Percentiles rank a stretch among this genome's conserved stretches.
Evolutionary conservation across 1,140 invertebrate species (phyloP).

Genomic region (Theocolax elegans): DNA sequence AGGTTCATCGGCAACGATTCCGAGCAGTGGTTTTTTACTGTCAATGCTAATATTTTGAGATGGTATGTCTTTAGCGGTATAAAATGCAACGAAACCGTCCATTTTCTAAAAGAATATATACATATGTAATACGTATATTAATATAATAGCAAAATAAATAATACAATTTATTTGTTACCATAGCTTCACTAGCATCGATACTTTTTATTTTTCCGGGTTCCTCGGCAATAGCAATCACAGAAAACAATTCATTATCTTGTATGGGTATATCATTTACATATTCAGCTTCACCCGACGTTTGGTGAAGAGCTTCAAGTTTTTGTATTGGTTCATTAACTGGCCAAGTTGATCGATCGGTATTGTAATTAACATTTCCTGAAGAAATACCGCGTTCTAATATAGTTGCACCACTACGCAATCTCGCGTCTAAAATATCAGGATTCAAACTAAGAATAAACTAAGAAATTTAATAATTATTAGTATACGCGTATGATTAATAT

Average conservation of each 20-base stretch:
- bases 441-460: constrained; percentile 70
- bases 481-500: not conserved
- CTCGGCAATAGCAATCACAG: constrained; percentile 72
- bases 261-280: constrained; percentile 73
- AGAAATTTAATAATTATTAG: constrained; percentile 37
- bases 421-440: constrained; percentile 56
- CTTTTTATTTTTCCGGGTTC: constrained; percentile 69
- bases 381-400: constrained; percentile 72
- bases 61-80: constrained; percentile 79
- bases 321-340: constrained; percentile 79
- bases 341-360: constrained; percentile 75
- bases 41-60: too few species aligned
- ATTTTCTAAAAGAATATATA: constrained; percentile 64
- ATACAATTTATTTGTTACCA: constrained; percentile 62
- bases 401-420: constrained; percentile 57
- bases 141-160: not conserved
- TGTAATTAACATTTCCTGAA: constrained; percentile 75
- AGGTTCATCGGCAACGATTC: too few species aligned
- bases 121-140: too few species aligned
- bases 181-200: constrained; percentile 70
- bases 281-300: constrained; percentile 77
- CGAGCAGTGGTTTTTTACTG: too few species aligned
- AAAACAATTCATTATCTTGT: constrained; percentile 70
- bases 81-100: constrained; percentile 78
- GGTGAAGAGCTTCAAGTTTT: constrained; percentile 78